Evolutionary conservation across 2,797 vertebrate genomes (phyloP).

Genomic region (Zenarchopterus dispar): DNA sequence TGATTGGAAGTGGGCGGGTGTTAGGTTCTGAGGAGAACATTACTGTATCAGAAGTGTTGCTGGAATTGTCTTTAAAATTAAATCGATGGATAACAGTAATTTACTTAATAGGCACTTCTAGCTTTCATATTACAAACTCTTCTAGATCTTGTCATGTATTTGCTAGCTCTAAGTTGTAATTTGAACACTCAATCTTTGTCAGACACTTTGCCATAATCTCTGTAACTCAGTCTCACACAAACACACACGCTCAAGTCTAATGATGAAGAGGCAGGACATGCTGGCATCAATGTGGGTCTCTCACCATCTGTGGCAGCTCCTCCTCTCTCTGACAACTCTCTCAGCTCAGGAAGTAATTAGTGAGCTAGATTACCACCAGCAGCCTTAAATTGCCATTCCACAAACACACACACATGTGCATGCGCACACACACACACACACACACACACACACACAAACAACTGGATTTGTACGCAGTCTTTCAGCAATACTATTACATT

Average conservation of each 20-base stretch:
- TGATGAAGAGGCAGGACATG: slow-evolving; percentile 75
- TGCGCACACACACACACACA: neutral
- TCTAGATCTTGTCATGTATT: slow-evolving; percentile 14
- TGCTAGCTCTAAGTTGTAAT: slow-evolving; percentile 46
- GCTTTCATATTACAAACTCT: slow-evolving; percentile 12
- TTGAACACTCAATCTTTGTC: slow-evolving; percentile 44
- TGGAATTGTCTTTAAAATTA: slow-evolving; percentile 6
- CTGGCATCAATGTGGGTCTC: slow-evolving; percentile 74
- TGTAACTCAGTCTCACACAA: slow-evolving; percentile 50
- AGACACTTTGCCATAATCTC: slow-evolving; percentile 41
- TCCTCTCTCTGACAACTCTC: slow-evolving; percentile 77
- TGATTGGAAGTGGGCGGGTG: slow-evolving; percentile 13
- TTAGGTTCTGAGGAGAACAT: slow-evolving; percentile 5
- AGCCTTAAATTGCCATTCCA: slow-evolving; percentile 52
- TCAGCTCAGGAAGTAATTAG: slow-evolving; percentile 80
- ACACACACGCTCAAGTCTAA: slow-evolving; percentile 65
- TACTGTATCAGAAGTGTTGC: slow-evolving; percentile 1
- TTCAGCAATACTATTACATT: slow-evolving; percentile 26
- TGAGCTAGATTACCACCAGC: slow-evolving; percentile 68
- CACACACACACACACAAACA: slow-evolving; percentile 22
- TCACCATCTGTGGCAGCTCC: slow-evolving; percentile 80
- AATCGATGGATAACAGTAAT: slow-evolving; percentile 11
- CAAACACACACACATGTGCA: neutral
- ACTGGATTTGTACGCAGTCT: slow-evolving; percentile 21
- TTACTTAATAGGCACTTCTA: slow-evolving; percentile 7